phyloP scores from a whole-genome alignment of 1,140 invertebrate species.

The Contarinia nasturtii region DNA sequence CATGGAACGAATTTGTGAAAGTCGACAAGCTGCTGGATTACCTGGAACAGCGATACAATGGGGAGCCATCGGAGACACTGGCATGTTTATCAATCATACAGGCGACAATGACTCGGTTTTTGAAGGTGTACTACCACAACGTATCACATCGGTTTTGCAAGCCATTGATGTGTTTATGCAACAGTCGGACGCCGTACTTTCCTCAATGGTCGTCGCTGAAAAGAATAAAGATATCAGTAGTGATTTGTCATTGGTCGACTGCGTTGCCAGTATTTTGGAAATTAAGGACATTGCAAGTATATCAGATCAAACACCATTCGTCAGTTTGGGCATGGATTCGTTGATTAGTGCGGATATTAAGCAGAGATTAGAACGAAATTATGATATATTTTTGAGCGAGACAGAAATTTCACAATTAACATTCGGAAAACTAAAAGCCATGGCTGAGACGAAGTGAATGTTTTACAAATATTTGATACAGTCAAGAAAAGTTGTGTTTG shows the following conservation, averaged over 20 bases:
- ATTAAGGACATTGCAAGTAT: constrained; percentile 61
- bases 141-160: constrained; percentile 57
- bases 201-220: constrained; percentile 58
- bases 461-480: too few species aligned
- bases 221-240: constrained; percentile 38
- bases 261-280: constrained; percentile 71
- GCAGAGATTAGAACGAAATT: constrained; percentile 83
- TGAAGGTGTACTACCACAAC: constrained; percentile 66
- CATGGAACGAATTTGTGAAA: constrained; percentile 88
- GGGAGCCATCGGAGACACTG: constrained; percentile 50
- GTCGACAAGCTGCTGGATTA: constrained; percentile 54
- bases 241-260: too few species aligned
- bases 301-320: constrained; percentile 50
- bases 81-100: constrained; percentile 56
- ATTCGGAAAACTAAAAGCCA: constrained; percentile 46
- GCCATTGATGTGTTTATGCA: constrained; percentile 46
- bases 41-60: constrained; percentile 48
- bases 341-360: constrained; percentile 97
- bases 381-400: constrained; percentile 71
- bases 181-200: constrained; percentile 40
- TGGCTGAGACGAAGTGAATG: constrained; percentile 32
- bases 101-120: constrained; percentile 57
- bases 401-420: constrained; percentile 73
- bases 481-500: too few species aligned
- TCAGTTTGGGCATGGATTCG: constrained; percentile 91